These are phyloP conservation scores for Elgonia sp. DNA, from an alignment of 2,888 invertebrate species.

Conservation along the genomic window DNA sequence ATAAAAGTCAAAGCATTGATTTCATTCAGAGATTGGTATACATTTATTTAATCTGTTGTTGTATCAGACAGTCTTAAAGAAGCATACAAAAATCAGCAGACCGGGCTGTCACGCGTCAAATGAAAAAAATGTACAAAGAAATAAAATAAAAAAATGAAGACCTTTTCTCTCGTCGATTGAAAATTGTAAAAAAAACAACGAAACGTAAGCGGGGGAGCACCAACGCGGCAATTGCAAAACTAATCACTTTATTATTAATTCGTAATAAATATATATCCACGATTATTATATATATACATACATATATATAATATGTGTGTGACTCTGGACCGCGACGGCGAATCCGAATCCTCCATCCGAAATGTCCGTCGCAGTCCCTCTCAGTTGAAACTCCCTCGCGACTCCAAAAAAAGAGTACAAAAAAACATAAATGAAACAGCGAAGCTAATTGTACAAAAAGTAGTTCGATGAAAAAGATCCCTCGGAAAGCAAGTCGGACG, in stretches of 20 bases:
- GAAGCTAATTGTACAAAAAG: conserved; percentile 57
- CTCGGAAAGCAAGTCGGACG: conserved; percentile 39
- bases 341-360: conserved; percentile 11
- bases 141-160: too few species aligned
- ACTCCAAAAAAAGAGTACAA: conserved; percentile 64
- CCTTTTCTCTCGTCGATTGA: conserved; percentile 64
- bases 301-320: conserved; percentile 46
- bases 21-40: conserved; percentile 85
- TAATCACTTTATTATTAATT: conserved; percentile 63
- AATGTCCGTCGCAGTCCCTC: conserved; percentile 20
- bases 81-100: conserved; percentile 86
- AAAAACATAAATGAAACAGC: conserved; percentile 51
- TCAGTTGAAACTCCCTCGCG: conserved; percentile 64
- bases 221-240: conserved; percentile 62
- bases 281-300: conserved; percentile 24
- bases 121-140: conserved; percentile 70
- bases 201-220: conserved; percentile 59
- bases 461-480: conserved; percentile 38
- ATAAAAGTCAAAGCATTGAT: conserved; percentile 27
- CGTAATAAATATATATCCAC: conserved; percentile 75
- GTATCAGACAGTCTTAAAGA: conserved; percentile 86
- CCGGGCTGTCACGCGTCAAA: conserved; percentile 78
- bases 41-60: conserved; percentile 86
- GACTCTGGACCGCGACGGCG: conserved; percentile 46
- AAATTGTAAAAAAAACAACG: conserved; percentile 53